Evolutionary conservation across 2,797 vertebrate genomes (phyloP).

Genomic region (Cephalopachus bancanus): DNA sequence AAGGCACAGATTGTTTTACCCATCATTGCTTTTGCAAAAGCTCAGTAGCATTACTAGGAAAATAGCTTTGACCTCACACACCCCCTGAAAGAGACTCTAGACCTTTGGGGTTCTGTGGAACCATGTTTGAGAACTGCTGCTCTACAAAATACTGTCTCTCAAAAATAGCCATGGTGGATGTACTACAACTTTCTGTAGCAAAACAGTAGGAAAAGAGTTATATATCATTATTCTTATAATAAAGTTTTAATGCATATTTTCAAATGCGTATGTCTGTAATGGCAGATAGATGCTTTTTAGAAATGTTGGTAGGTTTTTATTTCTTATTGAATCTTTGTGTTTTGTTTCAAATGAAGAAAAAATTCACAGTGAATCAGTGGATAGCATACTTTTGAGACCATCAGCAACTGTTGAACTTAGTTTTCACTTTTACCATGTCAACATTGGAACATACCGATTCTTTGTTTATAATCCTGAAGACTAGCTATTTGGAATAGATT

Average conservation of each 20-base stretch:
- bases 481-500: constrained; percentile 72
- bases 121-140: neutral
- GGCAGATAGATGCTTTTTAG: neutral
- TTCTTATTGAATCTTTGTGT: constrained; percentile 18
- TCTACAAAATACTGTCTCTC: neutral
- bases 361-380: neutral
- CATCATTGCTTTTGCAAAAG: neutral
- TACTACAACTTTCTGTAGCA: neutral
- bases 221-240: neutral
- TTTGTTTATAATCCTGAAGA: constrained; percentile 72
- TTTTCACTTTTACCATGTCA: constrained; percentile 62
- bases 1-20: neutral
- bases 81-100: neutral
- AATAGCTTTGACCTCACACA: neutral
- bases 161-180: neutral
- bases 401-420: neutral
- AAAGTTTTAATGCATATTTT: constrained; percentile 13
- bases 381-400: constrained; percentile 24
- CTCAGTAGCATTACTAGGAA: neutral
- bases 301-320: neutral
- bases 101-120: neutral
- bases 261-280: neutral
- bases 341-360: constrained; percentile 59
- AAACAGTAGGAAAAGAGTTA: neutral
- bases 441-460: constrained; percentile 10